Evolutionary conservation across 1,140 invertebrate species (phyloP).

Genomic region (Lordiphosa clarofinis): DNA sequence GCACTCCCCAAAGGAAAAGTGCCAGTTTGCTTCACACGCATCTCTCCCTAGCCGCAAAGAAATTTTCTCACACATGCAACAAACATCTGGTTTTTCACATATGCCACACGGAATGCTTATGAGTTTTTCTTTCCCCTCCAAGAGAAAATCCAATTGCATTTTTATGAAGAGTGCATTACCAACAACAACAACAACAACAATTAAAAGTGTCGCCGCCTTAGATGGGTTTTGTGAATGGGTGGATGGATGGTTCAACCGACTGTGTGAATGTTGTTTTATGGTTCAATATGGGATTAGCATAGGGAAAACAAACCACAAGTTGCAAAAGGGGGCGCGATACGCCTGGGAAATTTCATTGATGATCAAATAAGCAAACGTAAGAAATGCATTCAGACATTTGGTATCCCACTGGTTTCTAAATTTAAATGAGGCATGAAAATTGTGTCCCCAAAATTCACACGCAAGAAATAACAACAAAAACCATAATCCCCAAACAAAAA

Average conservation of each 20-base stretch:
- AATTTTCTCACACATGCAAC: slow-evolving; percentile 55
- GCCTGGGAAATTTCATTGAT: slow-evolving; percentile 72
- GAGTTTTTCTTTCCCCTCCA: slow-evolving; percentile 29
- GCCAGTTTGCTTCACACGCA: slow-evolving; percentile 53
- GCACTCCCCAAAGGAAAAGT: slow-evolving; percentile 48
- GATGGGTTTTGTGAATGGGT: slow-evolving; percentile 38
- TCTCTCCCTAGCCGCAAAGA: slow-evolving; percentile 34
- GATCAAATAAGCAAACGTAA: slow-evolving; percentile 14
- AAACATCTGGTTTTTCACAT: slow-evolving; percentile 65
- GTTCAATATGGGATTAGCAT: slow-evolving; percentile 56
- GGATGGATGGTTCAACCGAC: not conserved
- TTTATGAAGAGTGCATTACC: slow-evolving; percentile 34
- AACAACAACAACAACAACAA: slow-evolving; percentile 37
- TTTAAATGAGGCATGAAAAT: too few relatives aligned
- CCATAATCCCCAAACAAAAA: slow-evolving; percentile 4
- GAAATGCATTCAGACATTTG: not conserved
- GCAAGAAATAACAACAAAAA: not conserved
- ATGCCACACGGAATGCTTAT: slow-evolving; percentile 47
- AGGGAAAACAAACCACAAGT: slow-evolving; percentile 18
- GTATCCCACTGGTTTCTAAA: too few relatives aligned
- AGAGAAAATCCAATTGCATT: slow-evolving; percentile 38
- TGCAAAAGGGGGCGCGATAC: slow-evolving; percentile 23
- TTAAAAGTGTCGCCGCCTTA: slow-evolving; percentile 72
- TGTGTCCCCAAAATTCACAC: not conserved
- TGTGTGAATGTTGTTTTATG: slow-evolving; percentile 46